Percentiles rank a stretch among this genome's conserved stretches.
Evolutionary conservation across 2,888 invertebrate species (phyloP).

Genomic region (Campaea margaritaria): DNA sequence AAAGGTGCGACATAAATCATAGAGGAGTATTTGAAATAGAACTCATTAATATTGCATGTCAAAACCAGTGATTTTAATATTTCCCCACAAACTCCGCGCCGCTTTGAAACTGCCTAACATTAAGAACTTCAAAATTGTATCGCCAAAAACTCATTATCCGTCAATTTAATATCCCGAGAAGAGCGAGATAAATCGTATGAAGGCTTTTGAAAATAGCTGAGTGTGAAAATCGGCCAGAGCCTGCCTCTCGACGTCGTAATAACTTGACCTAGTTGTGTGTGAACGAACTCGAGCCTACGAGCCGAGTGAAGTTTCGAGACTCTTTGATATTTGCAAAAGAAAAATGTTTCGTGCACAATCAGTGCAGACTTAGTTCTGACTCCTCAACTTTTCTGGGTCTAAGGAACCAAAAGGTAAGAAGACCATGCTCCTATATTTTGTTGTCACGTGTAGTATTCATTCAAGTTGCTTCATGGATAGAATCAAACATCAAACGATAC

Average conservation of each 20-base stretch:
- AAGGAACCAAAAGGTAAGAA: too few species aligned
- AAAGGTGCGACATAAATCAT: too few species aligned
- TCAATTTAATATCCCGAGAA: slow-evolving; percentile 19
- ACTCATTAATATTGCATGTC: too few species aligned
- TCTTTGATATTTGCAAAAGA: not conserved
- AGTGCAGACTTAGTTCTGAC: too few species aligned
- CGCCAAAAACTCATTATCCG: slow-evolving; percentile 2
- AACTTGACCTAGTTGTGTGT: slow-evolving; percentile 40
- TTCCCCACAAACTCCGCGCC: not conserved
- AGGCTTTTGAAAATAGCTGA: slow-evolving; percentile 33
- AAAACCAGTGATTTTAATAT: not conserved
- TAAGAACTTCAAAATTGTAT: not conserved
- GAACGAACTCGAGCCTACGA: slow-evolving; percentile 22
- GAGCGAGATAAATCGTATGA: slow-evolving; percentile 12
- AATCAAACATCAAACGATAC: too few species aligned
- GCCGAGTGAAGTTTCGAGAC: slow-evolving; percentile 4
- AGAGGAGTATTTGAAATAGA: too few species aligned
- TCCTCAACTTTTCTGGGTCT: too few species aligned
- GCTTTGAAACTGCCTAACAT: slow-evolving; percentile 2
- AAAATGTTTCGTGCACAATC: not conserved
- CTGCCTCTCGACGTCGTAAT: slow-evolving; percentile 26
- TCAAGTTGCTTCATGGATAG: too few species aligned
- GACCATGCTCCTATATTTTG: too few species aligned
- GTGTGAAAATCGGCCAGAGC: slow-evolving; percentile 31
- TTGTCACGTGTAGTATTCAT: too few species aligned